Percentiles rank a stretch among this genome's conserved stretches.
These are phyloP conservation scores for Lasioglossum leucozonium DNA, from an alignment of 2,888 invertebrate genomes.

Conservation along the genomic window DNA sequence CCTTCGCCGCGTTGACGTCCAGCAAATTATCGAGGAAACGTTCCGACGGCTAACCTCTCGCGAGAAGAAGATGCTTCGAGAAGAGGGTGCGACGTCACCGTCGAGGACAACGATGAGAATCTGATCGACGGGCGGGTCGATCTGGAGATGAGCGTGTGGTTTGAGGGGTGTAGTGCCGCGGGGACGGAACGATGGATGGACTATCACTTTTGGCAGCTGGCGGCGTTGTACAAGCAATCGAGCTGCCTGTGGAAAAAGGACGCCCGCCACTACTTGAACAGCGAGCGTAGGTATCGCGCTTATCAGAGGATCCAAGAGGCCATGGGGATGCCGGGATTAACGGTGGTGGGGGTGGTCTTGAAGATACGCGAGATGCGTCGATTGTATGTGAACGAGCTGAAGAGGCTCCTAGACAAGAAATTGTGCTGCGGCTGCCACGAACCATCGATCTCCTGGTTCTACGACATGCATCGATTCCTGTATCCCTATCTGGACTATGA, in stretches of 20 bases:
- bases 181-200: slow-evolving; percentile 66
- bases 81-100: not conserved
- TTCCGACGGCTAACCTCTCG: not conserved
- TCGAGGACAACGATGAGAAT: slow-evolving; percentile 3
- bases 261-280: slow-evolving; percentile 65
- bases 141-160: slow-evolving; percentile 35
- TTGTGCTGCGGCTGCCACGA: slow-evolving; percentile 50
- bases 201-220: slow-evolving; percentile 66
- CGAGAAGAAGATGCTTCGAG: slow-evolving; percentile 21
- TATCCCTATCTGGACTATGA: slow-evolving; percentile 71
- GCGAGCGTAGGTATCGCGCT: slow-evolving; percentile 65
- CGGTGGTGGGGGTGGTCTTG: slow-evolving; percentile 71
- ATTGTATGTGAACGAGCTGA: slow-evolving; percentile 70
- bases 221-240: slow-evolving; percentile 66
- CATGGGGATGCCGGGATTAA: slow-evolving; percentile 50
- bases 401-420: slow-evolving; percentile 58
- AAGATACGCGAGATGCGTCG: slow-evolving; percentile 73
- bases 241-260: slow-evolving; percentile 75
- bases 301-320: slow-evolving; percentile 69
- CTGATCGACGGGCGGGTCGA: not conserved
- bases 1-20: not conserved
- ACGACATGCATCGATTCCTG: slow-evolving; percentile 72
- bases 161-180: not conserved
- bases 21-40: not conserved
- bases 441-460: slow-evolving; percentile 68